These are phyloP conservation scores for Petromus typicus DNA, from an alignment of 2,113 vertebrate species.

Conservation along the genomic window DNA sequence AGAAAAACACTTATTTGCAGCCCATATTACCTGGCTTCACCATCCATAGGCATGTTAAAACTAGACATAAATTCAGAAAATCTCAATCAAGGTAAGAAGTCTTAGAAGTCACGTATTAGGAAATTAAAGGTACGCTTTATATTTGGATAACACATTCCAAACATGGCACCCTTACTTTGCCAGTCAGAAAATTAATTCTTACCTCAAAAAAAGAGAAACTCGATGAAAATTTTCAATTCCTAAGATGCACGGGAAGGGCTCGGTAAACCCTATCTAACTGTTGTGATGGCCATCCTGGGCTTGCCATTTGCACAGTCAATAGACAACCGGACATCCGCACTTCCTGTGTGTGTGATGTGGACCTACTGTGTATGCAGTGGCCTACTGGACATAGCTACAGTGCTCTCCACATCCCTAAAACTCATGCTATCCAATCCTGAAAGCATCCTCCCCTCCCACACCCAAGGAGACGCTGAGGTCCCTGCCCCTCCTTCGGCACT, in stretches of 20 bases:
- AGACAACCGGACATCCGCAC: background rate
- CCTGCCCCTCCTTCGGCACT: background rate
- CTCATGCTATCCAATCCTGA: background rate
- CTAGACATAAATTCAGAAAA: background rate
- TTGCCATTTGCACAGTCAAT: background rate
- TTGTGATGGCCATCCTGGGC: background rate
- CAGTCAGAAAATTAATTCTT: conserved; percentile 15
- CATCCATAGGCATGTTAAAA: background rate
- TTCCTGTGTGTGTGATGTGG: background rate
- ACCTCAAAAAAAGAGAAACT: background rate
- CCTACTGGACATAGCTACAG: background rate
- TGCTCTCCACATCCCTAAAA: background rate
- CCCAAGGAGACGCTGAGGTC: background rate
- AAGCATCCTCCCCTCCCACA: background rate
- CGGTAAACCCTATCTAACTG: background rate
- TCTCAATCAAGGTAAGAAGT: background rate
- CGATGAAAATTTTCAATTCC: background rate
- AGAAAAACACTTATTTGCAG: conserved; percentile 33
- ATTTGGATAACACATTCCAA: background rate
- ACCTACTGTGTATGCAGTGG: background rate
- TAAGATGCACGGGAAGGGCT: background rate
- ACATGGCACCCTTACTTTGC: background rate
- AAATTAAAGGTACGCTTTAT: background rate
- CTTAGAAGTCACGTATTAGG: background rate
- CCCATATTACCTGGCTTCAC: background rate